These are phyloP conservation scores for Thaleichthys pacificus DNA, from an alignment of 2,797 vertebrate species.

Conservation along the genomic window DNA sequence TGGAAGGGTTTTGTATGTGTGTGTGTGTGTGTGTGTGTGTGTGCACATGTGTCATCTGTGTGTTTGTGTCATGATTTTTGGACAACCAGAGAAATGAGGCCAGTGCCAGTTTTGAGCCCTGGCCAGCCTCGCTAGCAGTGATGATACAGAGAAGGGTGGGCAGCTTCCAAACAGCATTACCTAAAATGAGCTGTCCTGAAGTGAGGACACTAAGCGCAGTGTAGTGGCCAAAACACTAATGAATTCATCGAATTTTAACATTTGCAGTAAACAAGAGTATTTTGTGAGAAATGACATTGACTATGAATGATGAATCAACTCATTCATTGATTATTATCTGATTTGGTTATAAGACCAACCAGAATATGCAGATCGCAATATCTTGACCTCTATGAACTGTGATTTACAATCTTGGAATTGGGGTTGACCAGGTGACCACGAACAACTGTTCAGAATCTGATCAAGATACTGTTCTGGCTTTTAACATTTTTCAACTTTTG, in stretches of 20 bases:
- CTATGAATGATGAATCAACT: too few species aligned
- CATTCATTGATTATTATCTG: too few species aligned
- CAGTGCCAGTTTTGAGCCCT: slow-evolving; percentile 53
- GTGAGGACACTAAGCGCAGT: slow-evolving; percentile 63
- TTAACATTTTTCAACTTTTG: too few species aligned
- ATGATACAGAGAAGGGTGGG: slow-evolving; percentile 50
- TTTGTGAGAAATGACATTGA: too few species aligned
- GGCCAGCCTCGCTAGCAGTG: slow-evolving; percentile 13
- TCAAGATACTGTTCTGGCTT: too few species aligned
- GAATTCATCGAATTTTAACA: not conserved
- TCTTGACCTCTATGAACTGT: too few species aligned
- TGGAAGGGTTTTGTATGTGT: not conserved
- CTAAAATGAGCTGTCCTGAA: slow-evolving; percentile 70
- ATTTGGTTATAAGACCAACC: too few species aligned
- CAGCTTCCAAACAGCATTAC: slow-evolving; percentile 63
- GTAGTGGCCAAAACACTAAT: not conserved
- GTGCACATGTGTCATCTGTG: not conserved
- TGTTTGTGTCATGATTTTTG: slow-evolving; percentile 37
- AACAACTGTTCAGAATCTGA: too few species aligned
- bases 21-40: not conserved
- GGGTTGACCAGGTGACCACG: too few species aligned
- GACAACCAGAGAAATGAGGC: slow-evolving; percentile 59
- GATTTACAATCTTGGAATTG: too few species aligned
- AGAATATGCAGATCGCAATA: too few species aligned
- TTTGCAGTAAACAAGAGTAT: too few species aligned